Base-by-base conservation (phyloP, 2,113 vertebrate genomes). In the Ochotona curzoniae region DNA sequence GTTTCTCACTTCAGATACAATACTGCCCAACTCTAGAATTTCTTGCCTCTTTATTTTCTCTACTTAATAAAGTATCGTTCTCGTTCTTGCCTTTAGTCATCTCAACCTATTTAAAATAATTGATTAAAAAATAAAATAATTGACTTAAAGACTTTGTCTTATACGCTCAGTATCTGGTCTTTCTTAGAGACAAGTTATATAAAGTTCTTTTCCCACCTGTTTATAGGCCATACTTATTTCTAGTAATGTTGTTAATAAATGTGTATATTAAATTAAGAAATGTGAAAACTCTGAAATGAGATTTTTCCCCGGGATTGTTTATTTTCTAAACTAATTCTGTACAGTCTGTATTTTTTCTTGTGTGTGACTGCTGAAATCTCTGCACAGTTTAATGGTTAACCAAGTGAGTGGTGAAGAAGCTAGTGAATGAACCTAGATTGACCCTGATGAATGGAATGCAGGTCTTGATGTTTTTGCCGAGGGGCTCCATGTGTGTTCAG, bases 141-240 rank as follows among this genome's bases (percentile, higher is more conserved):
- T 44, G 54, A 69, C 47, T 78, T 83, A 78, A 91, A 87, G 57
- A 79, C 28, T 87, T 91, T 63, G 44, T 87, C 23, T 73, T 47
- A 4, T 76, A 71, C 54, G 23, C 38, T 92, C 35, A 67, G 2
- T 74, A 11, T 87, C 75, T 80, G 63, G 8, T 21, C 51, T 89
- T 79, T 30, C 49, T 85, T 44, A 49, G 63, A 15, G 28, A 60
- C 47, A 71, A 8, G 73, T 49, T 73, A 78, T 67, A 71, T 75
- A 82, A 8, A 74, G 30, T 89, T 1, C 23, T n/a, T 83, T 30
- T 28, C 7, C 8, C 38, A 4, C 7, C 14, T 10, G 7, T 89
- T 1, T 74, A 8, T 80, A 69, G 21, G 47, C 17, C 12, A 23
- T 93, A 57, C 9, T 81, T 75, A 15, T 90, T 87, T 91, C 21